Base-by-base conservation (phyloP, 2,797 vertebrate genomes). In the Sebastiscus albofasciatus region DNA sequence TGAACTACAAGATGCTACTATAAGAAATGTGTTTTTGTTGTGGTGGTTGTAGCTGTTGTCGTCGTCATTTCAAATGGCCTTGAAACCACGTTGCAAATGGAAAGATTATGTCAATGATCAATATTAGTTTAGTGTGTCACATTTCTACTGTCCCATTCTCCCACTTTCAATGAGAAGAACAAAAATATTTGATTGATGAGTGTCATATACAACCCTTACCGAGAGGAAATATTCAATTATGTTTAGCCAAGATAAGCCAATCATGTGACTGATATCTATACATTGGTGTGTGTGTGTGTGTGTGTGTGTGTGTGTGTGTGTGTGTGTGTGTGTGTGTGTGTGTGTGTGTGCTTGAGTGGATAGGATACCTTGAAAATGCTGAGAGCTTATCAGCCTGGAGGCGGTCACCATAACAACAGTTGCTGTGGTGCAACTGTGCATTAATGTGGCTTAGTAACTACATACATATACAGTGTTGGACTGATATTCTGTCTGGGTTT, bases 341-440 rank as follows among this genome's bases (percentile, higher is more conserved):
- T 22, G 42, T 72, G 52, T 54, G 18, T 67, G 52, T 55, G 18
- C 73, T 33, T 55, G 24, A 52, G 12, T 69, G 56, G 34, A 58
- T 64, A 64, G n/a, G n/a, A n/a, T n/a, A n/a, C 27, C 27, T 33
- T 60, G 24, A 73, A 62, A 71, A 72, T 66, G 69, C 68, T 65
- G 67, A 74, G 59, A 58, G 52, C 60, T 82, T 75, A 86, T 82
- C 60, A 66, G 79, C 77, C 59, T 46, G 55, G 49, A 76, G 60
- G 77, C n/a, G 5, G 83, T 90, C 81, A 79, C 73, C 79, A 87
- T 91, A 92, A 90, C 88, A 90, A 86, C 81, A 80, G 80, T 68
- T 77, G 66, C 62, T 82, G 80, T 66, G 73, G 60, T 75, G 74
- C 62, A 83, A 49, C 59, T 82, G 20, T 73, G 75, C 73, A 33